Evolutionary conservation across 37 sponge, comb jelly and placozoan species (phyloP), one percentile per base, ranked within the genome.

Genomic region (Haliclona indistincta): DNA sequence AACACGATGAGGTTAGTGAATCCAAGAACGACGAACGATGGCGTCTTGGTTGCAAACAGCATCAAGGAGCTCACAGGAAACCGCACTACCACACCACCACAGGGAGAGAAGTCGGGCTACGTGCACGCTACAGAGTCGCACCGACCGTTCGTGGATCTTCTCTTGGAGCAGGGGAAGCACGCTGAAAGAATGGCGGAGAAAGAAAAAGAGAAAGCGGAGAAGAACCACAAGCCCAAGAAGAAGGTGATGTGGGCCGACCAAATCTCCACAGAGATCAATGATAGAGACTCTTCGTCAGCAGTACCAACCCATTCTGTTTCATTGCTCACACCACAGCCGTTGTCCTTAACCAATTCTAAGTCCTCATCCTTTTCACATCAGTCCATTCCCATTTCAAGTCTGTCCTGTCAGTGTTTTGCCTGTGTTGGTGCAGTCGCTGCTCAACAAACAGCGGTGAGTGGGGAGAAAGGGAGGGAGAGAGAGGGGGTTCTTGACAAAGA

Each of bases 351-450:
- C n/a, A n/a, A n/a, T n/a, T n/a, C n/a, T n/a, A n/a, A n/a, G n/a
- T n/a, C n/a, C n/a, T 11, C 28, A 25, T 20, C n/a, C 6, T 17
- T 2, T 64, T 84, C 23, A 63, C 60, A 68, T 77, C 78, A 22
- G 38, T 84, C 35, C 70, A 64, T 44, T 1, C 26, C 74, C 6
- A 79, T 51, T 11, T 42, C 43, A 0, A 51, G 41, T 10, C 66
- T 64, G 33, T 53, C 83, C 1, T 89, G 90, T 74, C 80, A 84
- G 56, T 89, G 90, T 58, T 79, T 85, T 1, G 90, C 85, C 20
- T 89, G 90, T 70, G 58, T 89, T 5, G 78, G 90, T 1, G 84
- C 90, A 10, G 42, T 83, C 41, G 90, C 90, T 13, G 80, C 90
- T 11, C 55, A 38, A 20, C 37, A 81, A 35, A 64, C 63, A 61